Evolutionary conservation across 1,140 invertebrate species (phyloP), one percentile per base, ranked within the genome.

Genomic region (Dreissena polymorpha): DNA sequence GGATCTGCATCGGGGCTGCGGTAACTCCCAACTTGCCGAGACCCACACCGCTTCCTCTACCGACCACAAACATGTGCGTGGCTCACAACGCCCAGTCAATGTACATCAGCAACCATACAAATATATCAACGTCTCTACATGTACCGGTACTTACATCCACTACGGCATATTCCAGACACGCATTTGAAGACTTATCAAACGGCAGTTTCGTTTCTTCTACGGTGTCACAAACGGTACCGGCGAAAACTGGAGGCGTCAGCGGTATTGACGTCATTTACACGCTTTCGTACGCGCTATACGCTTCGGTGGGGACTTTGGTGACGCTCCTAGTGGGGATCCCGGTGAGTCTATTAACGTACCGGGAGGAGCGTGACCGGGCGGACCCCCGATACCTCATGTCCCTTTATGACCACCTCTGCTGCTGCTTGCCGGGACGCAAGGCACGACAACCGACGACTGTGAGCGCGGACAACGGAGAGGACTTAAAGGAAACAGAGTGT

Each of bases 1-100:
- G 77, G 77, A 80, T 80, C 51, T 80, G 77, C 60, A 80, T 80
- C 55, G 77, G 77, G 0, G 67, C 77, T 29, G 60, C 68, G 5
- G 49, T 80, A 8, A 70, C 67, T 27, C 77, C 49, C 29, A 18
- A 25, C 25, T 55, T 80, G n/a, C 77, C 77, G 8, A 27, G n/a
- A 29, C 8, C 77, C 0, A 23, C 2, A 27, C 77, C 77, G 49
- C 60, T 80, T 39, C 77, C 51, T 49, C 68, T 71, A 57, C 65
- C 77, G 2, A 51, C 77, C 16, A 68, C 51, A 14, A 18, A 14
- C 51, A n/a, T 50, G 18, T 78, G 75, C 39, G 51, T 60, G 18
- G 29, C 12, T 13, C 16, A 16, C 3, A 63, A 23, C 16, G 64
- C 13, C 14, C n/a, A 10, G 10, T 10, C 16, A 25, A 39, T 78